Conservation (phyloP, 2,888 invertebrate genomes). For the Saturnia pavonia region DNA sequence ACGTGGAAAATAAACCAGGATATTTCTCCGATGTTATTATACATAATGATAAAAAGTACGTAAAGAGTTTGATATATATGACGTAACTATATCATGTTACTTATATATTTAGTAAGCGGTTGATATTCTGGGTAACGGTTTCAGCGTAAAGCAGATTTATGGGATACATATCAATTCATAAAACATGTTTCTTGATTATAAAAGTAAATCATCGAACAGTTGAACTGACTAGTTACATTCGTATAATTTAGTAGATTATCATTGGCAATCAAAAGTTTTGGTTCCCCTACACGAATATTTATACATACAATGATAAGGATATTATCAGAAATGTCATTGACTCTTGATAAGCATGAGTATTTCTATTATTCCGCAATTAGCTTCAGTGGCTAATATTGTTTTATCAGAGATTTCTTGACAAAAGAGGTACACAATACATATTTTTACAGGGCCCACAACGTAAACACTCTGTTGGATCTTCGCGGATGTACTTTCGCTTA, state of each 20-base stretch:
- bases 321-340: slow-evolving; percentile 74
- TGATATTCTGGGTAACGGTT: not conserved
- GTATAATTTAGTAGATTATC: not conserved
- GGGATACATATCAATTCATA: not conserved
- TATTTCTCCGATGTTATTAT: slow-evolving; percentile 84
- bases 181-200: not conserved
- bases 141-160: not conserved
- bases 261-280: not conserved
- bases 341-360: slow-evolving; percentile 60
- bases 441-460: slow-evolving; percentile 75
- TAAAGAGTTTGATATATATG: not conserved
- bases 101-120: not conserved
- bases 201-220: not conserved
- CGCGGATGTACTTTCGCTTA: slow-evolving; percentile 82
- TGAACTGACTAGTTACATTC: not conserved
- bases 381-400: slow-evolving; percentile 48
- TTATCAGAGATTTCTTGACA: slow-evolving; percentile 32
- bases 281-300: slow-evolving; percentile 28
- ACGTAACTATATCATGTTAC: not conserved
- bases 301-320: slow-evolving; percentile 66
- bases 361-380: slow-evolving; percentile 66
- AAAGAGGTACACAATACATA: slow-evolving; percentile 13
- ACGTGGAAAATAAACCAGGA: slow-evolving; percentile 75
- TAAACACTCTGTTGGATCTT: slow-evolving; percentile 80
- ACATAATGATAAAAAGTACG: slow-evolving; percentile 81